Percentiles rank a stretch among this genome's conserved stretches.
Conservation (phyloP, 2,888 invertebrate species). For the Aphrophora alni region DNA sequence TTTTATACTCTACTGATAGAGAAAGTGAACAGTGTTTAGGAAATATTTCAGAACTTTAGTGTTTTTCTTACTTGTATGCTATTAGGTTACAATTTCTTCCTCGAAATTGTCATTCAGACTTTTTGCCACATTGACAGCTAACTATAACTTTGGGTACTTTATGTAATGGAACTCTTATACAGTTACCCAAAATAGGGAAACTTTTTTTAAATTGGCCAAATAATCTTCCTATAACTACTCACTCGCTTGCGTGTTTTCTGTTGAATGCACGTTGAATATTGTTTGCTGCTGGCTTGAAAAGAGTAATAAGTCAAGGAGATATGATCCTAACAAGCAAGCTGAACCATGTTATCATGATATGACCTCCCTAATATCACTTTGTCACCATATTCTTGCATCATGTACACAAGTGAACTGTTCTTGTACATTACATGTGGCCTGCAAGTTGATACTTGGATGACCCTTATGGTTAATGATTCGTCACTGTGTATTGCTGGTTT, state of each 20-base stretch:
- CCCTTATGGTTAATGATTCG: background rate
- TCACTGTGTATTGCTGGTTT: background rate
- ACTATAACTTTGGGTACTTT: background rate
- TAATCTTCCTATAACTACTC: too few relatives aligned
- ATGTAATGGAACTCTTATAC: background rate
- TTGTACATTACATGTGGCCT: too few relatives aligned
- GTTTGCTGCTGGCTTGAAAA: constrained; percentile 3
- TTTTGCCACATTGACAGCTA: constrained; percentile 2
- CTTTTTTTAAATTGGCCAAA: background rate
- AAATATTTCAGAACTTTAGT: too few relatives aligned
- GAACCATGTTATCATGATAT: background rate
- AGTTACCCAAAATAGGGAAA: constrained; percentile 2
- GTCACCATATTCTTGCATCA: background rate
- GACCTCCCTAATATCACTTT: constrained; percentile 10
- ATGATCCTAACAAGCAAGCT: background rate
- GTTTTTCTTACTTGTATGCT: too few relatives aligned
- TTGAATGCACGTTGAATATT: background rate
- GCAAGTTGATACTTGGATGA: background rate
- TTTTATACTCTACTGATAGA: too few relatives aligned
- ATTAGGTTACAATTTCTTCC: too few relatives aligned
- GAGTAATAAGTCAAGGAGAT: background rate
- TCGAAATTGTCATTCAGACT: background rate
- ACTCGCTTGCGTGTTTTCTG: background rate
- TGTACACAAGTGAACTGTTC: background rate
- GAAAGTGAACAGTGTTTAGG: too few relatives aligned